Conservation (phyloP, 2,797 vertebrate species). For the Sternotherus odoratus region DNA sequence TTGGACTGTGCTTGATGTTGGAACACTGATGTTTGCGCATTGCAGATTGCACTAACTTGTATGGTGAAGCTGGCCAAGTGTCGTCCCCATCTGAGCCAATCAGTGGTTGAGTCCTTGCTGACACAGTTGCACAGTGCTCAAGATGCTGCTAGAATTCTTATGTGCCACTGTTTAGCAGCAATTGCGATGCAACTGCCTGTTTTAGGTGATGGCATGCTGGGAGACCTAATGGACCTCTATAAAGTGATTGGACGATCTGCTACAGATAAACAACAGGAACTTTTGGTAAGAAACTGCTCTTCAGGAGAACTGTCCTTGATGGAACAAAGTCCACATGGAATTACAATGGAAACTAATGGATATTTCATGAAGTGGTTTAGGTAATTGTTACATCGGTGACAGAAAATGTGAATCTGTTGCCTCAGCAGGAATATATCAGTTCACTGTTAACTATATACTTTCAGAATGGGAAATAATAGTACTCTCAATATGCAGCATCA, state of each 20-base stretch:
- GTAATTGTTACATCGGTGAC: background rate
- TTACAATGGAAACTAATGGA: background rate
- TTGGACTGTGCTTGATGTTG: background rate
- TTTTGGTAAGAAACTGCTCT: slow-evolving; percentile 87
- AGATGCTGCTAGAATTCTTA: slow-evolving; percentile 88
- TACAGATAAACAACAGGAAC: slow-evolving; percentile 94
- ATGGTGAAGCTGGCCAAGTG: slow-evolving; percentile 93
- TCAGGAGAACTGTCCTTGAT: background rate
- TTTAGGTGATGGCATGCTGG: slow-evolving; percentile 94
- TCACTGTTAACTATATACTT: rapidly evolving
- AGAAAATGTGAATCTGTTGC: background rate
- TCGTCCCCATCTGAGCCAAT: slow-evolving; percentile 92
- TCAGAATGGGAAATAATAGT: background rate
- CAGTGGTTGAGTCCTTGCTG: slow-evolving; percentile 92
- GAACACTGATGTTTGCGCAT: background rate
- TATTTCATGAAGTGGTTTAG: background rate
- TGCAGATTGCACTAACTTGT: slow-evolving; percentile 91
- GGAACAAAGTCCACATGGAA: background rate
- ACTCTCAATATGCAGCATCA: background rate
- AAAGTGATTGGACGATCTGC: slow-evolving; percentile 88
- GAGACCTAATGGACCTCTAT: slow-evolving; percentile 94
- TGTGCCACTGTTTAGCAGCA: slow-evolving; percentile 95
- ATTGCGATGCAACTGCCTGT: slow-evolving; percentile 95
- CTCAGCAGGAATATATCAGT: background rate
- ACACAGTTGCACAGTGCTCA: slow-evolving; percentile 92